Evolutionary conservation across 1,140 invertebrate genomes (phyloP).

Genomic region (Oedothorax gibbosus): DNA sequence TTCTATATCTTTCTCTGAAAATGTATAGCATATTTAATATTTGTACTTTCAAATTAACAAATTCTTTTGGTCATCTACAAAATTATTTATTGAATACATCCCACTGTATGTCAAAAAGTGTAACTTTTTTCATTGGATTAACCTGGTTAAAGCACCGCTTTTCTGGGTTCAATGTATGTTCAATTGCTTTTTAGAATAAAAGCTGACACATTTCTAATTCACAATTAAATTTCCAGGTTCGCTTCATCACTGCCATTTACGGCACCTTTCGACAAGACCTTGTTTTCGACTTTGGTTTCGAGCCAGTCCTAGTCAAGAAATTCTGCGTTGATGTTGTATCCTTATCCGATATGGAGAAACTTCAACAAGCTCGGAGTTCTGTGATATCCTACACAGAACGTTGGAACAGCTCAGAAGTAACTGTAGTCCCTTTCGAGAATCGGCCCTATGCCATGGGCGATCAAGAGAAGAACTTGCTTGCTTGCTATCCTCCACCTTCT

Average conservation of each 20-base stretch:
- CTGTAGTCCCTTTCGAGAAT: constrained; percentile 75
- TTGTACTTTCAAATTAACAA: too few relatives aligned
- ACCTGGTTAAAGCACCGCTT: too few relatives aligned
- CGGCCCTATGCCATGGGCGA: constrained; percentile 64
- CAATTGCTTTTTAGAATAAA: too few relatives aligned
- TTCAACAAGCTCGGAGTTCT: constrained; percentile 72
- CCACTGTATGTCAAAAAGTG: too few relatives aligned
- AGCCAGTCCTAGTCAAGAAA: constrained; percentile 79
- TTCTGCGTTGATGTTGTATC: constrained; percentile 83
- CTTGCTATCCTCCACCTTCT: constrained; percentile 78
- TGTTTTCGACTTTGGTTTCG: constrained; percentile 81
- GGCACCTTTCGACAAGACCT: constrained; percentile 85
- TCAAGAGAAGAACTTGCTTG: constrained; percentile 69
- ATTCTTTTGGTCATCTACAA: too few relatives aligned
- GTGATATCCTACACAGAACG: constrained; percentile 70
- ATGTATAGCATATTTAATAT: too few relatives aligned
- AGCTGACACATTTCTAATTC: too few relatives aligned
- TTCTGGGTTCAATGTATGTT: too few relatives aligned
- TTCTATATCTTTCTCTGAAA: too few relatives aligned
- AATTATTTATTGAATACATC: too few relatives aligned
- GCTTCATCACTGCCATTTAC: constrained; percentile 80
- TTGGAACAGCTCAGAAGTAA: constrained; percentile 74
- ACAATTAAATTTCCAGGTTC: constrained; percentile 68
- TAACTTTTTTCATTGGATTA: too few relatives aligned
- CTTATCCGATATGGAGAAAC: constrained; percentile 76